A percentile compares a stretch with the other conserved stretches of the same genome.
These are phyloP conservation scores for Chaetops frenatus DNA, from an alignment of 2,113 vertebrate genomes.

Conservation along the genomic window DNA sequence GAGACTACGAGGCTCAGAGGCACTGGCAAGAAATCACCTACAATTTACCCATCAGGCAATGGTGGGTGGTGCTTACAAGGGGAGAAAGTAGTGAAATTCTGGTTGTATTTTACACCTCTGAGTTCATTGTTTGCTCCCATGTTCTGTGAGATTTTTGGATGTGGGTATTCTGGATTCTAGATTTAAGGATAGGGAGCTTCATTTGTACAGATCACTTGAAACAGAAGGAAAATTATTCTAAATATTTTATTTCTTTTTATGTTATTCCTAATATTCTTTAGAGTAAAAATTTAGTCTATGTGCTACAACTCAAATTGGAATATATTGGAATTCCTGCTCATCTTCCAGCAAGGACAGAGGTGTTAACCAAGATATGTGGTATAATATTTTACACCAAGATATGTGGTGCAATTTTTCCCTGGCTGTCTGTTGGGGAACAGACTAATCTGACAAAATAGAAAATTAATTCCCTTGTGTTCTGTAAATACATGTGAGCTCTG, in stretches of 20 bases:
- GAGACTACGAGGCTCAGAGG: conserved; percentile 97
- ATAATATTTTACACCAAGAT: too few species aligned
- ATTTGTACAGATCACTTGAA: background rate
- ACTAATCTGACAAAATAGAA: background rate
- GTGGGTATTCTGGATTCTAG: background rate
- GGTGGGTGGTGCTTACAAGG: conserved; percentile 68
- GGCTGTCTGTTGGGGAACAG: background rate
- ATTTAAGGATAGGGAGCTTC: background rate
- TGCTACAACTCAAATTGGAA: background rate
- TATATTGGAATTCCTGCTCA: background rate
- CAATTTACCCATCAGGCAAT: conserved; percentile 86
- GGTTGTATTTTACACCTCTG: background rate
- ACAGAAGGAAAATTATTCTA: background rate
- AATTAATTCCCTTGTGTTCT: background rate
- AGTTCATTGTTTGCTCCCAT: background rate
- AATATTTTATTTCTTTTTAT: background rate
- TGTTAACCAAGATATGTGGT: too few species aligned
- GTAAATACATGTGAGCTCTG: background rate
- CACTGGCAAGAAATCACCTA: conserved; percentile 98
- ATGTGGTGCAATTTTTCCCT: background rate
- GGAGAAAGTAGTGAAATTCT: background rate
- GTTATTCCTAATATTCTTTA: background rate
- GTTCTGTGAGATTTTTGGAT: background rate
- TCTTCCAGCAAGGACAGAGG: background rate
- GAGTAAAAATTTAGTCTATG: background rate